Conservation (phyloP, 1,140 invertebrate species). For the Akabosia matsudoensis region DNA sequence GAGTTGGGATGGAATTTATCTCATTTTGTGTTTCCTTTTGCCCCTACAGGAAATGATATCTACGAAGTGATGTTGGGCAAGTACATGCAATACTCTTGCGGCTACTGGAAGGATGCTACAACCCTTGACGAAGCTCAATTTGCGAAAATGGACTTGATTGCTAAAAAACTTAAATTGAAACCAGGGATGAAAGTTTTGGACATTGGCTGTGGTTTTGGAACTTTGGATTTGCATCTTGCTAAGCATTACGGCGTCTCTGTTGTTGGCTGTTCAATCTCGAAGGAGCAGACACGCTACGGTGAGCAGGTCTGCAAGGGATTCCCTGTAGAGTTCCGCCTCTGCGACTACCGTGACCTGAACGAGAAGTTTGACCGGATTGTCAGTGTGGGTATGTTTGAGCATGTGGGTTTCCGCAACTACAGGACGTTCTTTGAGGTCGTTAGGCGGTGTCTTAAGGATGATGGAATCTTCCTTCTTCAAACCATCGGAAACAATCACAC, state of each 20-base stretch:
- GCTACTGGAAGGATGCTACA: constrained; percentile 25
- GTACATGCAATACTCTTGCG: constrained; percentile 28
- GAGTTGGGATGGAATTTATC: background rate
- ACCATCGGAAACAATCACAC: constrained; percentile 12
- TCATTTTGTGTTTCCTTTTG: background rate
- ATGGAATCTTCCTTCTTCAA: constrained; percentile 20
- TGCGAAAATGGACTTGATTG: constrained; percentile 28
- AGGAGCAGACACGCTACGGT: constrained; percentile 5
- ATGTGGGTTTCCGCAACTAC: constrained; percentile 37
- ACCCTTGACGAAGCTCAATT: constrained; percentile 14
- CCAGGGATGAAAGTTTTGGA: constrained; percentile 28
- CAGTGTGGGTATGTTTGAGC: constrained; percentile 39
- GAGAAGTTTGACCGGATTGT: constrained; percentile 18
- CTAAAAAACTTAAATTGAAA: constrained; percentile 26
- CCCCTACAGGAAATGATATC: background rate
- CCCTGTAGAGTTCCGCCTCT: constrained; percentile 17
- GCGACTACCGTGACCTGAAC: constrained; percentile 25
- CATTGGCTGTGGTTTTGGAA: constrained; percentile 20
- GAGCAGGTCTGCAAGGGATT: constrained; percentile 13
- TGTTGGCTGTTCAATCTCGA: constrained; percentile 16
- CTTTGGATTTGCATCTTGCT: constrained; percentile 12
- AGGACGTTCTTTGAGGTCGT: constrained; percentile 34
- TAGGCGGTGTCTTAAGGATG: constrained; percentile 11
- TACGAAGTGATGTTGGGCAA: constrained; percentile 17
- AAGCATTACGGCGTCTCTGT: constrained; percentile 23